These are phyloP conservation scores for Julus scandinavius DNA, from an alignment of 2,888 invertebrate species.

Conservation along the genomic window DNA sequence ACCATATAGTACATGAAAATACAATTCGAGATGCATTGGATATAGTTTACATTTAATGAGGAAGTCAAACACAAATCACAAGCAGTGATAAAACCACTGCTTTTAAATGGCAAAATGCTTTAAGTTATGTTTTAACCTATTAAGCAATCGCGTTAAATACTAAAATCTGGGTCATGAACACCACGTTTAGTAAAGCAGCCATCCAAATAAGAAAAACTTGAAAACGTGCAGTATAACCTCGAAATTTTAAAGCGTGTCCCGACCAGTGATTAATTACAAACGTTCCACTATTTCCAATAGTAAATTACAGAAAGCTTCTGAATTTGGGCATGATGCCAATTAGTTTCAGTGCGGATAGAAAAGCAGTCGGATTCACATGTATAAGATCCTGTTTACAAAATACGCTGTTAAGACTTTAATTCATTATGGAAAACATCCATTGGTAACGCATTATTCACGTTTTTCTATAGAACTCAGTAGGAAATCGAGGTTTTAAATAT, in stretches of 20 bases:
- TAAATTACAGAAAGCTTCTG: constrained; percentile 33
- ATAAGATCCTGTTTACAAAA: neutral
- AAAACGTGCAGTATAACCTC: neutral
- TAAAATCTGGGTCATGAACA: neutral
- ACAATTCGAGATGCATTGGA: too few species aligned
- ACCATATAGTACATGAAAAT: too few species aligned
- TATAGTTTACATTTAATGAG: too few species aligned
- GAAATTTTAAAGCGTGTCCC: neutral
- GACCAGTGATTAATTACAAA: neutral
- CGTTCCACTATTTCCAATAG: constrained; percentile 15
- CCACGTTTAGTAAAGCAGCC: neutral
- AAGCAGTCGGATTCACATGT: neutral
- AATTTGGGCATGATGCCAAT: neutral
- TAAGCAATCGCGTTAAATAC: neutral
- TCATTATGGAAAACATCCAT: neutral
- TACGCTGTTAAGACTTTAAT: neutral
- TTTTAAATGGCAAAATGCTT: neutral
- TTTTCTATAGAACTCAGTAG: neutral
- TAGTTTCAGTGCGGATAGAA: neutral
- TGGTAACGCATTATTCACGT: neutral
- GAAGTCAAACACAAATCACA: too few species aligned
- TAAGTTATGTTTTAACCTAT: neutral
- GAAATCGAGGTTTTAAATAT: neutral
- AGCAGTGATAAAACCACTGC: too few species aligned
- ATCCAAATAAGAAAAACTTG: neutral